Base-by-base conservation (phyloP, 2,797 vertebrate genomes). In the Alectoris magna region DNA sequence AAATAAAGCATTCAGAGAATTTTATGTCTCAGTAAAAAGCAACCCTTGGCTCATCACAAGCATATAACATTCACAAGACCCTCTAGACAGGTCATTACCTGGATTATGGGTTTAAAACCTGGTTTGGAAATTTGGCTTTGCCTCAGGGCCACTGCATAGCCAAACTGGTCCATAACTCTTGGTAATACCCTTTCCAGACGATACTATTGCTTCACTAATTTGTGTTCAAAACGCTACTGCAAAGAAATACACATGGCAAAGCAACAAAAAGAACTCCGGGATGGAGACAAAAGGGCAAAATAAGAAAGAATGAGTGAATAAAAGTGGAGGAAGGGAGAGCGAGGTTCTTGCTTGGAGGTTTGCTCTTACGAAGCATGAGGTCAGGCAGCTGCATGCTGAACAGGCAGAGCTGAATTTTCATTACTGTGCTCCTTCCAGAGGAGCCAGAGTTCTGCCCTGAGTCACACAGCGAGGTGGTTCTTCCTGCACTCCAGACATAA, bases 1-100 rank as follows among this genome's bases (percentile, higher is more conserved):
- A 96, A 96, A 96, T 91, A 96, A 96, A 96, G 92, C 94, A 95
- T 96, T 95, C 93, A 88, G 90, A 96, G 90, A 94, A 90, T 94
- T 96, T 96, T 96, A 96, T 83, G 86, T 95, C 84, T 67, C 90
- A 93, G 91, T 93, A 95, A 96, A 96, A 96, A 68, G 94, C 81
- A 96, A 91, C 90, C 81, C 94, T 72, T 72, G 94, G 84, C 95
- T 96, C 94, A 94, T 92, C 90, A 90, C 72, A 84, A 84, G 92
- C 85, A 91, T 91, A 83, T 96, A 95, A 93, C 71, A 86, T 49
- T 88, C 84, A 73, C 58, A 82, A 84, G 87, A 91, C 88, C 87
- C 84, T 94, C 86, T 59, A 87, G 87, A 88, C 48, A 92, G 78
- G 88, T 76, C 90, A 63, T 94, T 92, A 87, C 90, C 73, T 59